Percentiles rank a stretch among this genome's conserved stretches.
Evolutionary conservation across 2,113 vertebrate genomes (phyloP).

Genomic region (Nibea coibor): DNA sequence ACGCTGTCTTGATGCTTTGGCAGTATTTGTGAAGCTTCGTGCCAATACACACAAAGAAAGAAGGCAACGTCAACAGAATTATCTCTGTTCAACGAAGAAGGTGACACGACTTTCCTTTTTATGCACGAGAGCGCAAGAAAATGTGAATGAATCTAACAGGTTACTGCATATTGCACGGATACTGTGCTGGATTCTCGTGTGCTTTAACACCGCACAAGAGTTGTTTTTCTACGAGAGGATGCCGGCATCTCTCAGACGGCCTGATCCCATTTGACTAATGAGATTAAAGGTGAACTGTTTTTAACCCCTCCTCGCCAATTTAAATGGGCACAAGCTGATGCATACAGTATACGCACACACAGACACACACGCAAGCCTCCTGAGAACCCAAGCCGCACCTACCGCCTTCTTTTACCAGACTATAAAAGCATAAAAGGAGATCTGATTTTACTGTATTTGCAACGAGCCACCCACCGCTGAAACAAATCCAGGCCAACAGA

Average conservation of each 20-base stretch:
- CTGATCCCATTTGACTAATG: conserved; percentile 74
- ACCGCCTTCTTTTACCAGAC: conserved; percentile 22
- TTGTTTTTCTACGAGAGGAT: conserved; percentile 51
- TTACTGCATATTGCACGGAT: neutral
- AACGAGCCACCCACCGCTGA: neutral
- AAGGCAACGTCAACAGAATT: neutral
- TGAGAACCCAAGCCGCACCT: neutral
- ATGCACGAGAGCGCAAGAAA: neutral
- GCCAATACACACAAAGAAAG: neutral
- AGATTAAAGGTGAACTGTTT: conserved; percentile 73
- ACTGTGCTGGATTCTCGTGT: neutral
- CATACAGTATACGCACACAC: neutral
- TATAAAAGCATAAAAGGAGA: conserved; percentile 32
- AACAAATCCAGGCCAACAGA: conserved; percentile 24
- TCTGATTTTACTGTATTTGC: conserved; percentile 13
- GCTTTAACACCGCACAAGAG: neutral
- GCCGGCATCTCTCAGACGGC: conserved; percentile 55
- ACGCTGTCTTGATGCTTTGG: neutral
- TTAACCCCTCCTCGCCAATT: conserved; percentile 53
- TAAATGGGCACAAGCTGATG: conserved; percentile 37
- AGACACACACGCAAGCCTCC: neutral
- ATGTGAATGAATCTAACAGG: neutral
- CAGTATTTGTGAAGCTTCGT: too few species aligned
- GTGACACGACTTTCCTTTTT: neutral
- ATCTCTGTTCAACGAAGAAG: neutral